A percentile compares a stretch with the other conserved stretches of the same genome.
phyloP scores from a whole-genome alignment of 2,113 vertebrate species.

The Megaceryle torquata region DNA sequence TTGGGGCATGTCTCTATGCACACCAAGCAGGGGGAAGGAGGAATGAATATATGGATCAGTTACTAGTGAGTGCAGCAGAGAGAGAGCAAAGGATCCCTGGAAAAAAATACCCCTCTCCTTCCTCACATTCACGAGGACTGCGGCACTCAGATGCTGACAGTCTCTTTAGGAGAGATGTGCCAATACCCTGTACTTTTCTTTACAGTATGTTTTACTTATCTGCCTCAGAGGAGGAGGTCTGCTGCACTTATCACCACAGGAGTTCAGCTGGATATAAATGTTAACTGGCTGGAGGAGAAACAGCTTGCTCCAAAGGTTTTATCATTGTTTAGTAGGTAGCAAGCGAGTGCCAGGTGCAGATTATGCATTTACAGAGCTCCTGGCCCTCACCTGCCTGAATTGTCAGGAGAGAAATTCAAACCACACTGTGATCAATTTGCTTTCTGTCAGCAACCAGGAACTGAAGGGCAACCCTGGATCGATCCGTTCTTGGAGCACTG shows the following conservation, averaged over 20 bases:
- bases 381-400: neutral
- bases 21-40: neutral
- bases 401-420: slow-evolving; percentile 11
- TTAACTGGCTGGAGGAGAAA: neutral
- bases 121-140: rapidly evolving
- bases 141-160: neutral
- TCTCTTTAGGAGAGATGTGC: neutral
- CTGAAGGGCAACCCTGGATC: slow-evolving; percentile 18
- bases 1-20: neutral
- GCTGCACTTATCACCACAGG: neutral
- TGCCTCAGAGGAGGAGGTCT: slow-evolving; percentile 10
- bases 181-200: neutral
- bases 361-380: neutral
- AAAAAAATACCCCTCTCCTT: neutral
- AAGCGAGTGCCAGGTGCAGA: neutral
- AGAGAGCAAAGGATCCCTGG: neutral
- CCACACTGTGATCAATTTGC: neutral
- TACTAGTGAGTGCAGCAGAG: neutral
- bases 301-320: neutral
- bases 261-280: slow-evolving; percentile 10
- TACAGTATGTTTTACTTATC: slow-evolving; percentile 9
- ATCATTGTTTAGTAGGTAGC: neutral
- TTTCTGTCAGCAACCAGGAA: neutral
- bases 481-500: neutral
- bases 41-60: neutral